Conservation (phyloP, 2,797 vertebrate species). For the Bufotes viridis region DNA sequence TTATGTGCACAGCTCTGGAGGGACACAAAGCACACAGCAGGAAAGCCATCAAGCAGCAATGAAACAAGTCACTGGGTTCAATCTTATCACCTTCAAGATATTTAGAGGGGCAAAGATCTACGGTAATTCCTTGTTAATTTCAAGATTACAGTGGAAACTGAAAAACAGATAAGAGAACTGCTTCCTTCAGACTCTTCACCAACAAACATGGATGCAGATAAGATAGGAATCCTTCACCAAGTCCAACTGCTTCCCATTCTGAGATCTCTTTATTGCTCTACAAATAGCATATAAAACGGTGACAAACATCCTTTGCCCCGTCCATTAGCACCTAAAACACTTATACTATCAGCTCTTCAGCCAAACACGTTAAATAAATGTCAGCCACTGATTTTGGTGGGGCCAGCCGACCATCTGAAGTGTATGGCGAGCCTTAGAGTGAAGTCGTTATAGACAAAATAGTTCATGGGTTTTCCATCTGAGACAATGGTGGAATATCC, state of each 20-base stretch:
- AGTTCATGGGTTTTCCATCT: too few relatives aligned
- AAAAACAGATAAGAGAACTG: constrained; percentile 27
- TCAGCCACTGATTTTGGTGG: too few relatives aligned
- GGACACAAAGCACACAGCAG: background rate
- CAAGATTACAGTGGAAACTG: background rate
- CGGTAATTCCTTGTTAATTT: constrained; percentile 23
- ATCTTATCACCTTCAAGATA: constrained; percentile 25
- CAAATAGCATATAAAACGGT: constrained; percentile 37
- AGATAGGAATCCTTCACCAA: background rate
- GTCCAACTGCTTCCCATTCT: constrained; percentile 28
- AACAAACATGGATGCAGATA: constrained; percentile 20
- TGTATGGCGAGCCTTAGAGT: too few relatives aligned
- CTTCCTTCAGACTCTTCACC: background rate
- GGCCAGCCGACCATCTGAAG: too few relatives aligned
- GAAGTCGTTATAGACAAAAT: too few relatives aligned
- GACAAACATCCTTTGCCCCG: constrained; percentile 4
- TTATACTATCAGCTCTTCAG: background rate
- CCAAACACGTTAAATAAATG: too few relatives aligned
- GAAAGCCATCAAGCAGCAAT: background rate
- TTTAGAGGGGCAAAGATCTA: constrained; percentile 50
- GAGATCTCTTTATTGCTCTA: constrained; percentile 38
- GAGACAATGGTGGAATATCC: too few relatives aligned
- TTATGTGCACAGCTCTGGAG: too few relatives aligned
- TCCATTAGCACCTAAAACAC: constrained; percentile 4
- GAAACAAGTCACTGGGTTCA: constrained; percentile 21